Evolutionary conservation across 2,888 invertebrate species (phyloP).

Genomic region (Adineta ricciae): DNA sequence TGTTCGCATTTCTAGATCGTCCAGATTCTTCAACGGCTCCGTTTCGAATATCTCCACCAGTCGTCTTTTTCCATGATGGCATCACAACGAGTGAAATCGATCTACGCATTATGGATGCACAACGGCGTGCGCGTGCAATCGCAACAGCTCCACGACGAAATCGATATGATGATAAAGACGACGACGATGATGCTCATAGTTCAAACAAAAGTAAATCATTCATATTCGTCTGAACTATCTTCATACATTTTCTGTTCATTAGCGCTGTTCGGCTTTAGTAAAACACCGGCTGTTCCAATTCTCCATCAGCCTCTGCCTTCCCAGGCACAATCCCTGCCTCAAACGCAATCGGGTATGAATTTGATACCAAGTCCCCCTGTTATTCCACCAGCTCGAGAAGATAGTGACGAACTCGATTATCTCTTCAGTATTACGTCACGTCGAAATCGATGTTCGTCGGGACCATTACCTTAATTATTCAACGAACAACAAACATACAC

Average conservation of each 20-base stretch:
- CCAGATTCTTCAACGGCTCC: neutral
- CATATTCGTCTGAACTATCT: too few relatives aligned
- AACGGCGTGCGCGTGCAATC: neutral
- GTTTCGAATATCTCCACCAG: neutral
- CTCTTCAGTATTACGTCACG: neutral
- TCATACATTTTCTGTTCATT: neutral
- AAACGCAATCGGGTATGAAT: neutral
- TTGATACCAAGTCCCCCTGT: neutral
- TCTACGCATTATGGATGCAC: neutral
- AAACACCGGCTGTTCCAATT: neutral
- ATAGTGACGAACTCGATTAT: neutral
- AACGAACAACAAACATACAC: too few relatives aligned
- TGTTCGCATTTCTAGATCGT: neutral
- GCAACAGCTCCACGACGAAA: constrained; percentile 8
- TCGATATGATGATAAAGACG: neutral
- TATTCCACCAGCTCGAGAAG: neutral
- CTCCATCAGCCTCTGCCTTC: neutral
- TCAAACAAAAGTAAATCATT: neutral
- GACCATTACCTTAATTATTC: neutral
- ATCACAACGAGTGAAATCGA: neutral
- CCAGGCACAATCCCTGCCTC: neutral
- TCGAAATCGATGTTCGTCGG: neutral
- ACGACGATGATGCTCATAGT: neutral
- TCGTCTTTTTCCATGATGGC: neutral
- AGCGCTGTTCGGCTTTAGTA: neutral